phyloP scores from a whole-genome alignment of 2,888 invertebrate species.

The Drosophila nr. medialis region DNA sequence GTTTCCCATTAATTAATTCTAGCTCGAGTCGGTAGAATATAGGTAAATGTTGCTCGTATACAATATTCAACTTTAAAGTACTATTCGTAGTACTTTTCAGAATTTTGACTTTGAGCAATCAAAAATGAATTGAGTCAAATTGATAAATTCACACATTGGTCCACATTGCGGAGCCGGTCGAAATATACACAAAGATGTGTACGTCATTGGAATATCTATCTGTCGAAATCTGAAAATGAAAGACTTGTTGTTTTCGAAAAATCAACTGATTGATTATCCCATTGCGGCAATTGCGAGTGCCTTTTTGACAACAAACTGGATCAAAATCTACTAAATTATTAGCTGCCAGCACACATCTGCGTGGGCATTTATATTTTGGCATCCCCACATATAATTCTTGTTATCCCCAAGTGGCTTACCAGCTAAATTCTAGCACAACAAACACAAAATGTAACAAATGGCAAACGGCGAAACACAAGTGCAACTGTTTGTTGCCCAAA shows the following conservation, averaged over 20 bases:
- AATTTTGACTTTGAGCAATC: not conserved
- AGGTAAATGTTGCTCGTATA: not conserved
- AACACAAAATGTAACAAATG: slow-evolving; percentile 3
- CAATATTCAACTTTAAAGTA: not conserved
- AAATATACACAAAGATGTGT: not conserved
- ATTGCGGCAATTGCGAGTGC: not conserved
- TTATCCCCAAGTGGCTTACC: slow-evolving; percentile 9
- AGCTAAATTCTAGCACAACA: not conserved
- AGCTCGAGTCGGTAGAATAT: no score
- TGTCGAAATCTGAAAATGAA: not conserved
- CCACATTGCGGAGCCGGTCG: not conserved
- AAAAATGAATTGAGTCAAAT: not conserved
- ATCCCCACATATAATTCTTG: not conserved
- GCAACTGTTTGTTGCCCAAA: slow-evolving; percentile 20
- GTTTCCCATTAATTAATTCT: not conserved
- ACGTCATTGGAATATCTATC: not conserved
- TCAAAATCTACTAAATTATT: not conserved
- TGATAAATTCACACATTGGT: not conserved
- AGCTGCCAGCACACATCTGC: not conserved
- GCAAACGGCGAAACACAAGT: slow-evolving; percentile 10
- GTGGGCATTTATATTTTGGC: slow-evolving; percentile 6
- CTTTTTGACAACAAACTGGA: slow-evolving; percentile 1
- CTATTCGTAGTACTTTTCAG: not conserved
- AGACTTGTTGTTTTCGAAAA: slow-evolving; percentile 2
- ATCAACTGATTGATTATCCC: slow-evolving; percentile 3